These are phyloP conservation scores for Tyrophagus putrescentiae DNA, from an alignment of 1,140 invertebrate species.

Conservation along the genomic window DNA sequence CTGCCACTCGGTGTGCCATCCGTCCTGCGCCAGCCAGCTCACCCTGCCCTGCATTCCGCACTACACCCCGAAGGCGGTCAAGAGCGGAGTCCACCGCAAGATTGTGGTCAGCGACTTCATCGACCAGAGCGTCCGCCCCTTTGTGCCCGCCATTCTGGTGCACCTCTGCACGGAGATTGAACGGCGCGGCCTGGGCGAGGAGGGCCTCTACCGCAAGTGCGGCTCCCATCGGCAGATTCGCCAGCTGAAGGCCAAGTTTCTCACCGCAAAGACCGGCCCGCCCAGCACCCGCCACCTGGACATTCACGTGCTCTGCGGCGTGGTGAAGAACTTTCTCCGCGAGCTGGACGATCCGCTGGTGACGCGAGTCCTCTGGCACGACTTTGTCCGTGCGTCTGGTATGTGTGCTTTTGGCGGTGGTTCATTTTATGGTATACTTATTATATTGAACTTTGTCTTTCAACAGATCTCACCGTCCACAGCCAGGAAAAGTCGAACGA, in stretches of 20 bases:
- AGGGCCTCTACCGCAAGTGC: conserved; percentile 77
- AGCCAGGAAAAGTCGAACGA: conserved; percentile 37
- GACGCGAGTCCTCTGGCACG: conserved; percentile 51
- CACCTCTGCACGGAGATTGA: conserved; percentile 91
- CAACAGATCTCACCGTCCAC: conserved; percentile 28
- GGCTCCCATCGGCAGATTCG: conserved; percentile 70
- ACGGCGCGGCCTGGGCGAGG: conserved; percentile 57
- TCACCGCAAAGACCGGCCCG: conserved; percentile 48
- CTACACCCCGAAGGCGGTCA: conserved; percentile 24
- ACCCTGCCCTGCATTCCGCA: conserved; percentile 61
- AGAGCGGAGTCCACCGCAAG: conserved; percentile 6
- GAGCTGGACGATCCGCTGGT: conserved; percentile 65
- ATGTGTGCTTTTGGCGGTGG: conserved; percentile 25
- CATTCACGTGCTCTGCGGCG: conserved; percentile 63
- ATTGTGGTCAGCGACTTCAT: conserved; percentile 57
- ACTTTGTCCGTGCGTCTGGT: conserved; percentile 56
- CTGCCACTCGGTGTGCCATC: conserved; percentile 57
- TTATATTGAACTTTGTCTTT: background rate
- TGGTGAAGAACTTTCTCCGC: conserved; percentile 70
- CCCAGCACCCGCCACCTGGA: conserved; percentile 51
- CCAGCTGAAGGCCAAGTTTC: conserved; percentile 62
- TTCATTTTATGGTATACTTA: background rate
- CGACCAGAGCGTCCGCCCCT: conserved; percentile 54
- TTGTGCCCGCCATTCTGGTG: conserved; percentile 80
- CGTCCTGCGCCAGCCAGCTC: conserved; percentile 58